Base-by-base conservation (phyloP, 2,797 vertebrate species). In the Neopelma chrysocephalum region DNA sequence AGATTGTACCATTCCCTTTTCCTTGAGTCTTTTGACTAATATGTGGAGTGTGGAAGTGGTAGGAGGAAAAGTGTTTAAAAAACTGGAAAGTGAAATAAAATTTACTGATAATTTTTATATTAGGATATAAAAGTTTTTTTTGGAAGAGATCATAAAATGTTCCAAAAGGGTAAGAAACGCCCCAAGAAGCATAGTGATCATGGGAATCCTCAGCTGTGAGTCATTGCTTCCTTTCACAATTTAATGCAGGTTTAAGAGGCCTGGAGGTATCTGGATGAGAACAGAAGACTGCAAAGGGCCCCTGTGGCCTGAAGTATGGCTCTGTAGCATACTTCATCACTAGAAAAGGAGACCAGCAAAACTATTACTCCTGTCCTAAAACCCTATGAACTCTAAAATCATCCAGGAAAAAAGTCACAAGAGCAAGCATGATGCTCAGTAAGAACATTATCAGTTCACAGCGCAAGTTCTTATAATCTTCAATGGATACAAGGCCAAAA, bases 281-380 rank as follows among this genome's bases (percentile, higher is more conserved):
- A 27, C 0, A 75, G 70, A 50, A 82, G 42, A 53, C 11, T n/a
- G 58, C 32, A 51, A 65, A 88, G 50, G 50, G 76, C 5, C 8
- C 29, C 51, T 88, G n/a, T 26, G 32, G 27, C 48, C 64, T 56
- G 23, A 50, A 70, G n/a, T 42, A 40, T 4, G 23, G 18, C 26
- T 89, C 64, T 43, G 22, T 25, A 78, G 16, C 38, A 36, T 22
- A 75, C 6, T 77, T 32, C 53, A 71, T 1, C 19, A 77, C 21
- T 16, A 48, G 65, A 61, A 92, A 91, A 65, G 50, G 42, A 50
- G 8, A 56, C 5, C 15, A 73, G 22, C 10, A 60, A 64, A 80
- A 81, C 12, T 68, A 40, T 71, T 47, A 26, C 6, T 94, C 36
- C 57, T 90, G n/a, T 47, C 22, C 90, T 83, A 78, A 95, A 93